Evolutionary conservation across 64 coral and sea anemone species (phyloP).

Genomic region (Montipora sp.): DNA sequence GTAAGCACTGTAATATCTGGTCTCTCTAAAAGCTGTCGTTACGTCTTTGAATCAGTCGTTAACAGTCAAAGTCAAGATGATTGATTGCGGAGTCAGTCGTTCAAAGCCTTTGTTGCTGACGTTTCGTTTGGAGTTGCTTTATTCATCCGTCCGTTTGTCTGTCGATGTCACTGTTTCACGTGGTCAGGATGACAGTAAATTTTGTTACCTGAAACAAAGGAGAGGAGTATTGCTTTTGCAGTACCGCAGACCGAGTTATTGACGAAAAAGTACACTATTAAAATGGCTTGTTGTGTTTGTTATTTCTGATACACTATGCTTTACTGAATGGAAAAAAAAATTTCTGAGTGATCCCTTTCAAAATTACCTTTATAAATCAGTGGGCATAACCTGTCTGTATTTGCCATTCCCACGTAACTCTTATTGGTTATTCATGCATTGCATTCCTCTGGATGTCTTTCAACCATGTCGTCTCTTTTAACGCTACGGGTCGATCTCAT

Average conservation of each 20-base stretch:
- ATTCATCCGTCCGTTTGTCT: not conserved
- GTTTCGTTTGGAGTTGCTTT: not conserved
- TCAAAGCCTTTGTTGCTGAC: not conserved
- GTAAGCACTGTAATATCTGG: not conserved
- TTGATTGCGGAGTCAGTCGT: not conserved
- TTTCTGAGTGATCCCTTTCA: not conserved
- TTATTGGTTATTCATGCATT: not conserved
- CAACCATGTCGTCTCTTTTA: not conserved
- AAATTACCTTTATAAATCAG: not conserved
- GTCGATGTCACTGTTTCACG: not conserved
- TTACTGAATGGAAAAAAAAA: not conserved
- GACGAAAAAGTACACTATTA: not conserved
- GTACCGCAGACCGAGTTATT: no score
- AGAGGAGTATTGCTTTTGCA: not conserved
- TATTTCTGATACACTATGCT: no score
- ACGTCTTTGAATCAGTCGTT: not conserved
- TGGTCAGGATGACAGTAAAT: not conserved
- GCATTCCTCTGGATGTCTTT: not conserved
- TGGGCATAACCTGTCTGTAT: not conserved
- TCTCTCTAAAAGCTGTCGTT: not conserved
- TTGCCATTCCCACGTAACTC: not conserved
- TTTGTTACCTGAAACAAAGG: not conserved
- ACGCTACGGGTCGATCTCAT: not conserved
- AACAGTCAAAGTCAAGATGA: not conserved
- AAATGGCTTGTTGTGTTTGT: no score